Base-by-base conservation (phyloP, 1,140 invertebrate genomes). In the Macrobrachium nipponense region DNA sequence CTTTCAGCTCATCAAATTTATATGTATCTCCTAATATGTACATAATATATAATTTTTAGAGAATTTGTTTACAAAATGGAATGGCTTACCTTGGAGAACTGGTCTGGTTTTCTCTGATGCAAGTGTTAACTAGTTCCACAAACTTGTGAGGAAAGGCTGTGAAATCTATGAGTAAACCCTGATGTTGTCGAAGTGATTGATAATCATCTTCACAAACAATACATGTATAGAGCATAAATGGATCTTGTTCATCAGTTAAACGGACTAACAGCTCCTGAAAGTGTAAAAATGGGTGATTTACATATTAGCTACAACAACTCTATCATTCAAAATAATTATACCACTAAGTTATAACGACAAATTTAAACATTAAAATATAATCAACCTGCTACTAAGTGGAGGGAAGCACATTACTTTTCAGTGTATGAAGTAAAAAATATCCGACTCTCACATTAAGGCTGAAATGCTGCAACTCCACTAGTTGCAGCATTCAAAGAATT, bases 61-160 rank as follows among this genome's bases (percentile, higher is more conserved):
- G 27, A 36, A 36, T 36, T 36, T 36, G 27, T 36, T 36, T 1
- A 36, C 4, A 36, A 36, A 36, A 36, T 4, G 27, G 27, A 36
- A 36, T 18, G 17, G 72, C 66, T 86, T 73, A 80, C 83, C 68
- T 70, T 4, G 83, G 83, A 61, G 83, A 86, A 0, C 80, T 77
- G n/a, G 79, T 86, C 18, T n/a, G 59, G 43, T 59, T 27, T 73
- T 86, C 83, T 27, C 68, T 78, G 58, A 59, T 62, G 66, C 83
- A 86, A 43, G 83, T 68, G 58, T 77, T 86, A 43, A 86, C 58
- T 5, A 86, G 62, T 23, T 86, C 83, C 2, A 86, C 83, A 80
- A 86, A 86, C 17, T 80, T 86, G 36, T 80, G 77, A 43, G 83
- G 83, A 27, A 86, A 86, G 36, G 83, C 76, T 20, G n/a, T 86